Evolutionary conservation across 2,113 vertebrate genomes (phyloP).

Genomic region (Vulpes lagopus): DNA sequence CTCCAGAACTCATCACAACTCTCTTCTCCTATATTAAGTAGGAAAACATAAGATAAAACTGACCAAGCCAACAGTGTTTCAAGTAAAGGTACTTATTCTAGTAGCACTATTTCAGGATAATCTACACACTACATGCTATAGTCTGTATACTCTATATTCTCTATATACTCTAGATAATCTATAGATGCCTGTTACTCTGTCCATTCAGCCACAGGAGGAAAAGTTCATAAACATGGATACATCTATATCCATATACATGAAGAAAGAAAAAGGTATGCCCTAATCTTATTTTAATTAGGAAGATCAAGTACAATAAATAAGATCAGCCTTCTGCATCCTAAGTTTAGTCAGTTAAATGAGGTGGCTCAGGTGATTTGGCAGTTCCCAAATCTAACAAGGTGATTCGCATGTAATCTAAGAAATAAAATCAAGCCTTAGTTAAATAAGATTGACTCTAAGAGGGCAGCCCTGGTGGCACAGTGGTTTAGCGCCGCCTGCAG

Average conservation of each 20-base stretch:
- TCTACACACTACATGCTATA: not conserved
- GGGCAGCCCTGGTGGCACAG: too few relatives aligned
- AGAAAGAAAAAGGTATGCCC: not conserved
- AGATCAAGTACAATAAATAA: constrained; percentile 38
- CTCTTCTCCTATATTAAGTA: constrained; percentile 93
- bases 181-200: not conserved
- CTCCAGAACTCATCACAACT: constrained; percentile 93
- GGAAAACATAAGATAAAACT: constrained; percentile 60
- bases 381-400: constrained; percentile 1
- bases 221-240: not conserved
- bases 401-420: constrained; percentile 27
- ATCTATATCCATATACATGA: not conserved
- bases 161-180: not conserved
- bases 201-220: constrained; percentile 9
- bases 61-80: constrained; percentile 29
- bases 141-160: not conserved
- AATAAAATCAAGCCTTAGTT: not conserved
- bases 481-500: too few relatives aligned
- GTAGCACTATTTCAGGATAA: not conserved
- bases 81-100: not conserved
- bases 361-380: not conserved
- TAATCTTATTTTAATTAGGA: constrained; percentile 14
- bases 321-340: not conserved
- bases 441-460: not conserved
- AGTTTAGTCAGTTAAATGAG: not conserved